A percentile compares a stretch with the other conserved stretches of the same genome.
Conservation (phyloP, 2,797 vertebrate genomes). For the Liparis tanakae region DNA sequence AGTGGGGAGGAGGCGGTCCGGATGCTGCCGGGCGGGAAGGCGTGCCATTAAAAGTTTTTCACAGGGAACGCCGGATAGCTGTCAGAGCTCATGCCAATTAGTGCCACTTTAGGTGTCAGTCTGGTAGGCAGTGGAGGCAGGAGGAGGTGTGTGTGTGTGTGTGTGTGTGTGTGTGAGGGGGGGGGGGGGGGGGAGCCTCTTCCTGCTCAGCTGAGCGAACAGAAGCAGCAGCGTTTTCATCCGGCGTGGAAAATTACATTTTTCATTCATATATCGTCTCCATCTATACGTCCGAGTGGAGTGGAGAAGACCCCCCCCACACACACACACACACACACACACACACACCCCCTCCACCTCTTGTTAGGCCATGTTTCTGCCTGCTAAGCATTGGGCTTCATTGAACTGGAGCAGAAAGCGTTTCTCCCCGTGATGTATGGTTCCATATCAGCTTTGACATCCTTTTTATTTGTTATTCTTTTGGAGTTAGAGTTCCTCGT, state of each 20-base stretch:
- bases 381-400: slow-evolving; percentile 17
- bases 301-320: neutral
- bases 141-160: slow-evolving; percentile 26
- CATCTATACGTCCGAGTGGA: slow-evolving; percentile 4
- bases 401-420: slow-evolving; percentile 4
- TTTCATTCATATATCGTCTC: slow-evolving; percentile 33
- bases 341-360: too few species aligned
- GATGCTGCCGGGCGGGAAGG: slow-evolving; percentile 70
- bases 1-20: slow-evolving; percentile 62
- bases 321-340: too few species aligned
- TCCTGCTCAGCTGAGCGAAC: slow-evolving; percentile 72
- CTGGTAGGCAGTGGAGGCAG: slow-evolving; percentile 67
- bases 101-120: slow-evolving; percentile 83
- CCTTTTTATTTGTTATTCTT: slow-evolving; percentile 14
- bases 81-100: slow-evolving; percentile 84
- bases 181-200: slow-evolving; percentile 61
- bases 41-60: slow-evolving; percentile 80
- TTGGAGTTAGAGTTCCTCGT: slow-evolving; percentile 18
- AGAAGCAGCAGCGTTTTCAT: slow-evolving; percentile 47
- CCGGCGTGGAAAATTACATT: slow-evolving; percentile 30
- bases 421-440: slow-evolving; percentile 9
- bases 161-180: slow-evolving; percentile 36
- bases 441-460: slow-evolving; percentile 29
- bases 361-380: slow-evolving; percentile 4
- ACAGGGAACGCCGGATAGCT: slow-evolving; percentile 75